These are phyloP conservation scores for Drosophila ironensis DNA, from an alignment of 1,140 invertebrate species.

Conservation along the genomic window DNA sequence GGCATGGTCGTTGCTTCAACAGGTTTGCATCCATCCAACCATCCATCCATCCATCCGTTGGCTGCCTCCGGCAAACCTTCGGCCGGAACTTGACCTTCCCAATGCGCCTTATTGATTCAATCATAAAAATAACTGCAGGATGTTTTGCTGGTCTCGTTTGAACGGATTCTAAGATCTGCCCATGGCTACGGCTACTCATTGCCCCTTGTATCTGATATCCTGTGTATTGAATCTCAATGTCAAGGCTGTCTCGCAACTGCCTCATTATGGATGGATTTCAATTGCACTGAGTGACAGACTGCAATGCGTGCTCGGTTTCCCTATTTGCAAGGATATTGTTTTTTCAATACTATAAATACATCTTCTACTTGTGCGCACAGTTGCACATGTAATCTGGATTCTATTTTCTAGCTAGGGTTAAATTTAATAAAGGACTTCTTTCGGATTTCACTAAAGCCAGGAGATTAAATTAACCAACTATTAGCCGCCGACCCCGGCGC, in stretches of 20 bases:
- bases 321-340: no score
- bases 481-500: slow-evolving; percentile 5
- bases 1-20: no score
- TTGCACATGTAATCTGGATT: no score
- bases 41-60: no score
- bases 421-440: background rate
- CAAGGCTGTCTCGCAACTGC: slow-evolving; percentile 38
- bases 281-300: slow-evolving; percentile 42
- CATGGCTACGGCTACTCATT: slow-evolving; percentile 14
- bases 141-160: slow-evolving; percentile 29
- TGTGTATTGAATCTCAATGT: slow-evolving; percentile 45
- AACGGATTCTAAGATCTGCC: background rate
- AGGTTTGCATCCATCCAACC: no score
- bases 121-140: slow-evolving; percentile 66
- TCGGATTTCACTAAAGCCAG: background rate
- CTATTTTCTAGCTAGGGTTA: background rate
- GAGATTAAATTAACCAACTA: slow-evolving; percentile 21
- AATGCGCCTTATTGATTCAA: slow-evolving; percentile 67
- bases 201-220: slow-evolving; percentile 9
- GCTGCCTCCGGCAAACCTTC: no score
- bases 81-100: slow-evolving; percentile 40
- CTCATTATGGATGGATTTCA: slow-evolving; percentile 55
- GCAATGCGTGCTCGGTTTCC: no score
- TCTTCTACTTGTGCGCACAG: no score
- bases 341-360: no score